These are phyloP conservation scores for Ladona fulva DNA, from an alignment of 1,140 invertebrate species.

Conservation along the genomic window DNA sequence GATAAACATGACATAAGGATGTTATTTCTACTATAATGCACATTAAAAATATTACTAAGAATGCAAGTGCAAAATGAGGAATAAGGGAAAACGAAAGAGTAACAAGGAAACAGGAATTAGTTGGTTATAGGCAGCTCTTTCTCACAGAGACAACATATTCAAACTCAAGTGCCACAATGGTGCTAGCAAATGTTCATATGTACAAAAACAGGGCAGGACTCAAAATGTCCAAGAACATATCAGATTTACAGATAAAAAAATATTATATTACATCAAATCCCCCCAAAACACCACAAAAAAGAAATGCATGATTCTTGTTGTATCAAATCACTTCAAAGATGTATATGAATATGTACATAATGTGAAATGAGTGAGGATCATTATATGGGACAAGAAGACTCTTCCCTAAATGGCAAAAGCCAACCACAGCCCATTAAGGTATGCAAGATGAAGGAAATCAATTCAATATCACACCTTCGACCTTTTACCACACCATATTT, in stretches of 20 bases:
- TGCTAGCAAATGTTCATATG: constrained; percentile 1
- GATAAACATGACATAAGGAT: too few relatives aligned
- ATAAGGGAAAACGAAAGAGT: background rate
- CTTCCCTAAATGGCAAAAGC: constrained; percentile 6
- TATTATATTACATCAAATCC: constrained; percentile 4
- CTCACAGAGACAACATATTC: background rate
- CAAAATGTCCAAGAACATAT: background rate
- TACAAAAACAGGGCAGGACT: constrained; percentile 3
- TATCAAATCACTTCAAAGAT: background rate
- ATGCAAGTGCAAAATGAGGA: background rate
- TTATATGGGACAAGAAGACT: background rate
- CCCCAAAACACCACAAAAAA: background rate
- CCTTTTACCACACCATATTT: background rate
- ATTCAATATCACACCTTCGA: constrained; percentile 9
- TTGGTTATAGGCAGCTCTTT: background rate
- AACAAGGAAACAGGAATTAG: background rate
- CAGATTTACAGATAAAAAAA: constrained; percentile 11
- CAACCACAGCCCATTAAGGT: background rate
- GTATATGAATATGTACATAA: constrained; percentile 4
- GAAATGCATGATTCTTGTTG: constrained; percentile 5
- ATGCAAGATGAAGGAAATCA: constrained; percentile 9
- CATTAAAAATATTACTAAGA: background rate
- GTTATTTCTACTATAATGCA: too few relatives aligned
- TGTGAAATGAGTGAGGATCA: background rate
- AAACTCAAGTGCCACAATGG: background rate